Percentiles rank a stretch among this genome's conserved stretches.
Evolutionary conservation across 2,888 invertebrate species (phyloP).

Genomic region (Theretra japonica): DNA sequence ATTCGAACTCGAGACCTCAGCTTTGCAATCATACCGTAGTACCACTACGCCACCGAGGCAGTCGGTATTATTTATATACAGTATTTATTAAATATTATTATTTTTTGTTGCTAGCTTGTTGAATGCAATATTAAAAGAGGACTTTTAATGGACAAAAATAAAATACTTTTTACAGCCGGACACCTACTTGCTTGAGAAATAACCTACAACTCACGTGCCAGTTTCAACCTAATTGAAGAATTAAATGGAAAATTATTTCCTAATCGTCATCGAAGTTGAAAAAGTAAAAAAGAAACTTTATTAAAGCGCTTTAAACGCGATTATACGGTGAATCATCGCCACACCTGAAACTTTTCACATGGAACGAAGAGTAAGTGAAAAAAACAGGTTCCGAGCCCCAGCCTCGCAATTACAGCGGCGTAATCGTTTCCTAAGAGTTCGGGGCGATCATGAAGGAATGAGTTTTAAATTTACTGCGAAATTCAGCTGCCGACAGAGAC

Average conservation of each 20-base stretch:
- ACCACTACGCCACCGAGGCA: no score
- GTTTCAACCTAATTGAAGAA: neutral
- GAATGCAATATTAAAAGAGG: no score
- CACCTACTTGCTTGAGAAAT: neutral
- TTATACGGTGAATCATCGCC: conserved; percentile 7
- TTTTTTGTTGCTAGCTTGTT: no score
- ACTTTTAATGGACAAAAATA: neutral
- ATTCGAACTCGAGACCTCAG: no score
- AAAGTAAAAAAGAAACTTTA: neutral
- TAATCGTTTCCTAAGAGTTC: conserved; percentile 71
- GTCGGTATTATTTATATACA: no score
- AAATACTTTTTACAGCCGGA: neutral
- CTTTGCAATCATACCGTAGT: no score
- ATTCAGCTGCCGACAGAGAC: conserved; percentile 57
- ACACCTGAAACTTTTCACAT: conserved; percentile 67
- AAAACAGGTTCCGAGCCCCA: conserved; percentile 29
- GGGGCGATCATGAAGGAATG: conserved; percentile 72
- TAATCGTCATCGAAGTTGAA: neutral
- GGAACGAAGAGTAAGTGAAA: conserved; percentile 30
- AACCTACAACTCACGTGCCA: neutral
- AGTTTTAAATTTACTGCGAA: conserved; percentile 70
- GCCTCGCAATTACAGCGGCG: conserved; percentile 67
- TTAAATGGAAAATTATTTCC: neutral
- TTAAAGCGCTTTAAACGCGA: neutral
- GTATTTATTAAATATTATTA: no score